Evolutionary conservation across 1,140 invertebrate species (phyloP).

Genomic region (Chironomus striatipennis): DNA sequence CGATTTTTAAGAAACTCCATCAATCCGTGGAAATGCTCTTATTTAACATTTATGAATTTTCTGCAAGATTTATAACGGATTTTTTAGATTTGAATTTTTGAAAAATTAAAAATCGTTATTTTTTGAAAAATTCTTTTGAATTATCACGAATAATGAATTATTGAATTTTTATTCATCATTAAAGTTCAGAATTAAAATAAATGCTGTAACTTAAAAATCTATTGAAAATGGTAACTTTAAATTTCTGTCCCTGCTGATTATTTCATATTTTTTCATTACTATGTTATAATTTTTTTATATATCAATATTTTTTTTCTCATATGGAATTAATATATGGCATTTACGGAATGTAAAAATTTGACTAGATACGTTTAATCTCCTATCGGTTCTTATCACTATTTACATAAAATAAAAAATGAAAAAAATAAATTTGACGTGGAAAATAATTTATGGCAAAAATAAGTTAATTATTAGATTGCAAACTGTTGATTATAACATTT

Average conservation of each 20-base stretch:
- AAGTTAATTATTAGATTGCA: background rate
- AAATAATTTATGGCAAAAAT: conserved; percentile 2
- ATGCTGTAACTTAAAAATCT: no score
- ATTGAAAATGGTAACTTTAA: background rate
- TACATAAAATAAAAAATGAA: background rate
- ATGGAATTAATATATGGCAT: conserved; percentile 9
- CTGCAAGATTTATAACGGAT: no score
- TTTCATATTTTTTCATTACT: background rate
- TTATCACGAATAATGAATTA: no score
- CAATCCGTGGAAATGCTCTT: no score
- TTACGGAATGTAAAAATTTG: conserved; percentile 20
- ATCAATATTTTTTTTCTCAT: background rate
- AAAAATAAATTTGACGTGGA: background rate
- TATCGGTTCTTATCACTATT: conserved; percentile 8
- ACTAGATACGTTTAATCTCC: conserved; percentile 23
- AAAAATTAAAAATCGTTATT: no score
- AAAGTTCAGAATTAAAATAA: no score
- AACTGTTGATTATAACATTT: background rate
- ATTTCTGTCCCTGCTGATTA: conserved; percentile 12
- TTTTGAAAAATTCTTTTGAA: no score
- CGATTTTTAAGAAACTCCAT: no score
- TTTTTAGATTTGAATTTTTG: no score
- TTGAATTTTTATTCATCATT: no score
- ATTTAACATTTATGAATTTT: no score
- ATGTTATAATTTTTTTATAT: background rate